Percentiles rank a stretch among this genome's conserved stretches.
phyloP scores from a whole-genome alignment of 2,888 invertebrate genomes.

The Hydroisotoma schaefferi region DNA sequence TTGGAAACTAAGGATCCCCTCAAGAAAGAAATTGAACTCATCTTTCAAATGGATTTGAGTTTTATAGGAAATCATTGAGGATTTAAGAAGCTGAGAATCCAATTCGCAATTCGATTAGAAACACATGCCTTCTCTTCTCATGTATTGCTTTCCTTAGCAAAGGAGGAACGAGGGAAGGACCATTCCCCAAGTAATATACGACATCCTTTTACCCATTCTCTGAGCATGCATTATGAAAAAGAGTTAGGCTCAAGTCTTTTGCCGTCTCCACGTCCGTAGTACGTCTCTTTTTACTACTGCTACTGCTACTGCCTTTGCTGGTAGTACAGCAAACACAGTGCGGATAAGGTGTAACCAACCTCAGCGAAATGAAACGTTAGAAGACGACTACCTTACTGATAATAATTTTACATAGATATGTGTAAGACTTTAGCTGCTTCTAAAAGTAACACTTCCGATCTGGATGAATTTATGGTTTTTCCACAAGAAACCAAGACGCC shows the following conservation, averaged over 20 bases:
- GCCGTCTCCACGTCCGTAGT: neutral
- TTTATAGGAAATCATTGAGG: conserved; percentile 22
- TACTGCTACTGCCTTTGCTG: neutral
- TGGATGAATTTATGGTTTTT: conserved; percentile 1
- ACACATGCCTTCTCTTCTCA: conserved; percentile 32
- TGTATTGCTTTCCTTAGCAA: neutral
- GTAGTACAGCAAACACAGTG: no score
- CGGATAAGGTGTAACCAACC: no score
- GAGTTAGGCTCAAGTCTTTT: neutral
- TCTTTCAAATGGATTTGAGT: conserved; percentile 14
- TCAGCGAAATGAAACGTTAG: no score
- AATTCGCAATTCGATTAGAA: conserved; percentile 40
- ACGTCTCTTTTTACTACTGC: neutral
- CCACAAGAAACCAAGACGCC: neutral
- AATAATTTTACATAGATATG: no score
- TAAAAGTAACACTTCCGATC: conserved; percentile 4
- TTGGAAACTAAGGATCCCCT: neutral
- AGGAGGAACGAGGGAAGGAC: neutral
- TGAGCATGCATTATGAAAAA: conserved; percentile 2
- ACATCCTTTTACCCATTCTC: conserved; percentile 2
- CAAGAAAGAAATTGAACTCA: conserved; percentile 10
- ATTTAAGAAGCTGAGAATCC: conserved; percentile 18
- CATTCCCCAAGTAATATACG: neutral
- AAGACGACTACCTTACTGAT: no score
- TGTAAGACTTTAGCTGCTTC: no score